Evolutionary conservation across 2,113 vertebrate species (phyloP).

Genomic region (Muntiacus muntjak): DNA sequence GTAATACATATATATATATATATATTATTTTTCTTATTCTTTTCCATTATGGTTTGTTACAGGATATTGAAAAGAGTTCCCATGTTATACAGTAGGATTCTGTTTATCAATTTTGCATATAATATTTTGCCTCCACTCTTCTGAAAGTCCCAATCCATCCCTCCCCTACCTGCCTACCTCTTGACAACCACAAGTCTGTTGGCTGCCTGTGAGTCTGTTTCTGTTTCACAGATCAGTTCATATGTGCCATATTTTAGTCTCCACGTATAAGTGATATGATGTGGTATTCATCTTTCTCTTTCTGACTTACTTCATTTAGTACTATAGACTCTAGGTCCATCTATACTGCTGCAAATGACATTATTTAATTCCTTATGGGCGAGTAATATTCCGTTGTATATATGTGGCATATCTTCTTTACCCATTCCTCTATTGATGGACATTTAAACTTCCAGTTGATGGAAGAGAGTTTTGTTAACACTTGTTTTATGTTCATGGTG

Average conservation of each 20-base stretch:
- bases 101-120: neutral
- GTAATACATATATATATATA: neutral
- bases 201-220: neutral
- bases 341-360: neutral
- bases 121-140: neutral
- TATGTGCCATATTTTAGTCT: neutral
- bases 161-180: neutral
- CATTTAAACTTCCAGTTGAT: neutral
- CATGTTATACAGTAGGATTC: neutral
- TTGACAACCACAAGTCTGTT: neutral
- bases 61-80: neutral
- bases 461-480: neutral
- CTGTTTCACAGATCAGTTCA: neutral
- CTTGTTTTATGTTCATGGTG: neutral
- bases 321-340: neutral
- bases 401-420: neutral
- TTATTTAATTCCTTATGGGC: neutral
- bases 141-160: neutral
- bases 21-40: neutral
- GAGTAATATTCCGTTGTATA: neutral
- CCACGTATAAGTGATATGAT: neutral
- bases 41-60: neutral
- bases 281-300: neutral
- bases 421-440: neutral
- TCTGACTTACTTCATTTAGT: neutral